Percentiles rank a stretch among this genome's conserved stretches.
Conservation (phyloP, 2,797 vertebrate genomes). For the Okamejei kenojei region DNA sequence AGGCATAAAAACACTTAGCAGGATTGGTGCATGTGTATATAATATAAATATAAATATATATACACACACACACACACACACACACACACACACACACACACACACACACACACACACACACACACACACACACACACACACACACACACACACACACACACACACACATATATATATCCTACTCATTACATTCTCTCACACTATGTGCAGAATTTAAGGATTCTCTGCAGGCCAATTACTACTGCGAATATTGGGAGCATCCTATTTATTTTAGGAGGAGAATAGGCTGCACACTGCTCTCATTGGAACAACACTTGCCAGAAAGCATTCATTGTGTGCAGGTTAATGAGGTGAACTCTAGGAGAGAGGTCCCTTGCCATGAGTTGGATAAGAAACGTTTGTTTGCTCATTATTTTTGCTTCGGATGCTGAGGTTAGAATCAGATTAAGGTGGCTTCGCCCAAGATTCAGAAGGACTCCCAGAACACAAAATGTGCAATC, state of each 20-base stretch:
- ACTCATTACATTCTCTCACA: constrained; percentile 7
- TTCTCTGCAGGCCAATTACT: constrained; percentile 26
- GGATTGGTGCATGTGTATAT: neutral
- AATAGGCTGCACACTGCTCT: neutral
- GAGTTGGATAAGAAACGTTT: neutral
- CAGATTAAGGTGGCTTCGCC: neutral
- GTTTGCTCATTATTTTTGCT: neutral
- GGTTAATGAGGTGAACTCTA: neutral
- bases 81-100: too few species aligned
- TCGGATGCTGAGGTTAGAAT: neutral
- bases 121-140: too few species aligned
- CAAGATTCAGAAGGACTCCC: neutral
- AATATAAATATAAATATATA: too few species aligned
- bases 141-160: too few species aligned
- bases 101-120: too few species aligned
- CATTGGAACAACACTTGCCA: neutral
- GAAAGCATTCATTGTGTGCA: neutral
- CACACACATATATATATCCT: neutral
- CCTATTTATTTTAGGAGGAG: neutral
- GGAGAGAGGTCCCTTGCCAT: neutral
- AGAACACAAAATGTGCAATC: neutral
- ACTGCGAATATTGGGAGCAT: neutral
- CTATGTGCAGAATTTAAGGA: constrained; percentile 7
- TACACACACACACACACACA: too few species aligned
- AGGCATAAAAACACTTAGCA: neutral